Evolutionary conservation across 92 coral and sea anemone species (phyloP), one percentile per base, ranked within the genome.

Genomic region (Porites lobata): DNA sequence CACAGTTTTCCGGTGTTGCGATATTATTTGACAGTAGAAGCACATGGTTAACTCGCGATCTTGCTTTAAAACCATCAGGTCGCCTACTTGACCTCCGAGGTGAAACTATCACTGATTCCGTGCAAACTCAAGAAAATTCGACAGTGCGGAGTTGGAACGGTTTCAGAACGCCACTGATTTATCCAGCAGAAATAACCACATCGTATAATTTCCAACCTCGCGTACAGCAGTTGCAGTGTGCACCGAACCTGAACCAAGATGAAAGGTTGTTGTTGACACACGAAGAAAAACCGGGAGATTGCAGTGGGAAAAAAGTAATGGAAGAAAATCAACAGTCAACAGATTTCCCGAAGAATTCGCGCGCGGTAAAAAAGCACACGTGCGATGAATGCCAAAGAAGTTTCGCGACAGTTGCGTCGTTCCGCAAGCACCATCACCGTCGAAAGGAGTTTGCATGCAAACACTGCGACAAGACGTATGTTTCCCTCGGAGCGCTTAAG

Each of bases 401-500:
- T 51, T 87, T 78, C 89, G 72, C 92, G 9, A 91, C 96, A 13
- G 69, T 85, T 18, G 67, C 96, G 1, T 89, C 92, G 9, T 86
- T 91, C 7, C 85, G 92, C 20, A 88, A 94, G 79, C 96, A 93
- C 78, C 94, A 95, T 47, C 91, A 72, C 51, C 65, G 89, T 1
- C 91, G 86, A 29, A 90, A 93, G 75, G 91, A 95, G 54, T 96
- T 96, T 87, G 94, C 94, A 57, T 96, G 98, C 88, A 96, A 96
- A 82, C 87, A 96, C 80, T 96, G 98, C 72, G 98, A 94, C 61
- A 96, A 96, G 74, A 89, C 89, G 20, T 96, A 96, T 77, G 71
- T 87, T 4, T 96, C 98, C 4, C 90, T 96, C 47, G 98, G 98
- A 12, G 98, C 98, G 63, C 92, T 96, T 59, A 96, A 94, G 80